Conservation (phyloP, 2,888 invertebrate genomes). For the Caenorhabditis auriculariae region DNA sequence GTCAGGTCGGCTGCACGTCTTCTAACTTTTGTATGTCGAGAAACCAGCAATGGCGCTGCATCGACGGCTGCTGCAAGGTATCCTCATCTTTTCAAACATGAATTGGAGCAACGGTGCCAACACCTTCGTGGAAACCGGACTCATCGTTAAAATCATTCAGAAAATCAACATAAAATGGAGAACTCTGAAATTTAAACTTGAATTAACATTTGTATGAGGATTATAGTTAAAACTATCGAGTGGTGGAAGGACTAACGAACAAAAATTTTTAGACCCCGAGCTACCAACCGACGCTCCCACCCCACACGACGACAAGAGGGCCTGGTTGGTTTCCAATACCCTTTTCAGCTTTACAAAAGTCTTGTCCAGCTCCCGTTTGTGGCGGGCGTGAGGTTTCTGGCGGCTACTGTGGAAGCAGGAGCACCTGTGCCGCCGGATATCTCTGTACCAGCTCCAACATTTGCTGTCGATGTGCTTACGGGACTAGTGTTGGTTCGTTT, state of each 20-base stretch:
- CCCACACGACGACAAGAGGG: slow-evolving; percentile 11
- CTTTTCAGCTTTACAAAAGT: too few species aligned
- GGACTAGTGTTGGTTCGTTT: slow-evolving; percentile 33
- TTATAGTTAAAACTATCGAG: not conserved
- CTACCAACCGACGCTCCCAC: slow-evolving; percentile 16
- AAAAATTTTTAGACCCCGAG: slow-evolving; percentile 3
- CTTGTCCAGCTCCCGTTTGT: slow-evolving; percentile 24
- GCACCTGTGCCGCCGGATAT: slow-evolving; percentile 30
- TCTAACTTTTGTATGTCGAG: slow-evolving; percentile 30
- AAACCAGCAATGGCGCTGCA: slow-evolving; percentile 30
- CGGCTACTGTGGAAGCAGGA: slow-evolving; percentile 34
- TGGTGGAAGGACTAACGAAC: not conserved
- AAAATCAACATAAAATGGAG: too few species aligned
- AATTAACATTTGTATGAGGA: too few species aligned
- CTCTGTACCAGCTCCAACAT: slow-evolving; percentile 35
- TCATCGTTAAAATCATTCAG: too few species aligned
- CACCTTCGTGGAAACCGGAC: too few species aligned
- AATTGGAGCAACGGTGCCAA: too few species aligned
- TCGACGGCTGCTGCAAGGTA: slow-evolving; percentile 32
- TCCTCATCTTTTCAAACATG: too few species aligned
- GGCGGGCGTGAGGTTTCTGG: slow-evolving; percentile 42
- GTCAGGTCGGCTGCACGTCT: slow-evolving; percentile 25
- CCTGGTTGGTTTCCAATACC: too few species aligned
- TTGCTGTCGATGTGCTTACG: slow-evolving; percentile 38
- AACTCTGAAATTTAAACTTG: too few species aligned